Percentiles rank a stretch among this genome's conserved stretches.
Evolutionary conservation across 2,888 invertebrate genomes (phyloP).

Genomic region (Plebejus argus): DNA sequence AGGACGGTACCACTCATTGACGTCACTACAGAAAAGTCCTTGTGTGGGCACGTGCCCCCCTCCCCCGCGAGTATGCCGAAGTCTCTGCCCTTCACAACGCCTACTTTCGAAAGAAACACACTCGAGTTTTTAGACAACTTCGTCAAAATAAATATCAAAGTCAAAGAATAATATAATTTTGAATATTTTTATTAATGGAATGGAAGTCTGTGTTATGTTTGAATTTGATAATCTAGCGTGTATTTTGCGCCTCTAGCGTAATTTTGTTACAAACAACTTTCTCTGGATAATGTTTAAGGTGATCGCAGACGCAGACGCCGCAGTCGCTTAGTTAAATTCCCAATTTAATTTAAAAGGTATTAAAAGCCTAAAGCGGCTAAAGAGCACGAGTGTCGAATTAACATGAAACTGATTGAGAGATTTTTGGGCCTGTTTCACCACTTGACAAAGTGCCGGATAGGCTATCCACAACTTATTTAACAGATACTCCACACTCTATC

Average conservation of each 20-base stretch:
- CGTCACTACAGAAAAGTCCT: neutral
- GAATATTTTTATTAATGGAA: neutral
- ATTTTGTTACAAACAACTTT: neutral
- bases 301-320: no score
- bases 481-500: no score
- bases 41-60: no score
- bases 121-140: neutral
- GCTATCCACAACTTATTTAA: no score
- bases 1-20: neutral
- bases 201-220: neutral
- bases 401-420: no score
- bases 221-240: neutral
- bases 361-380: no score
- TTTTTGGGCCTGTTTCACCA: no score
- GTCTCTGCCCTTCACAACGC: neutral
- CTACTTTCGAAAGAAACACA: conserved; percentile 15
- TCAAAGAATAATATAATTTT: no score
- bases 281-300: neutral
- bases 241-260: neutral
- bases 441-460: no score
- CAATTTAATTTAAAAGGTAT: no score
- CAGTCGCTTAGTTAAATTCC: no score
- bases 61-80: neutral
- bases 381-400: no score
- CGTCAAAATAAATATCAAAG: neutral